phyloP scores from a whole-genome alignment of 1,140 invertebrate species.

The Cylas formicarius region DNA sequence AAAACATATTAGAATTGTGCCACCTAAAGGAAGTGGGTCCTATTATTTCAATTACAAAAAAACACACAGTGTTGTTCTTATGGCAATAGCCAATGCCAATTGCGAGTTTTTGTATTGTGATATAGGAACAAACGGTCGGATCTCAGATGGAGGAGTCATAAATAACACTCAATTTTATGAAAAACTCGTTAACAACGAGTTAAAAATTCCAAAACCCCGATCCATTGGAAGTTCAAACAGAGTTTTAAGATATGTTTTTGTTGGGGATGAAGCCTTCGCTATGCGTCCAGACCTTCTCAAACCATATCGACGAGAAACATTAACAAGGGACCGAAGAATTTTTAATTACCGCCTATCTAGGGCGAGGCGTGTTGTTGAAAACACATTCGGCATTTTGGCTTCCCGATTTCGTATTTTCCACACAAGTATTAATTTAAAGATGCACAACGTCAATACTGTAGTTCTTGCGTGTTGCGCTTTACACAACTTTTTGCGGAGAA shows the following conservation, averaged over 20 bases:
- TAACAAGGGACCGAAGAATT: conserved; percentile 35
- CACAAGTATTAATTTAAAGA: conserved; percentile 13
- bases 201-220: conserved; percentile 22
- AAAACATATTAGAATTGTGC: conserved; percentile 29
- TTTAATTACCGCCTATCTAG: conserved; percentile 43
- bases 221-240: no score
- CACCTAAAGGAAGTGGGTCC: conserved; percentile 29
- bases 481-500: conserved; percentile 15
- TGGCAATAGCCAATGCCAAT: conserved; percentile 45
- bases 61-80: conserved; percentile 6
- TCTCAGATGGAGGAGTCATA: conserved; percentile 31
- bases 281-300: conserved; percentile 41
- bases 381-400: conserved; percentile 4
- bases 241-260: conserved; percentile 20
- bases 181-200: conserved; percentile 7
- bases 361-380: conserved; percentile 35
- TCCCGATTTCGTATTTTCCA: conserved; percentile 15
- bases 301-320: conserved; percentile 42
- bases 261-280: conserved; percentile 46
- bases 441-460: conserved; percentile 23
- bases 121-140: conserved; percentile 30
- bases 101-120: conserved; percentile 46
- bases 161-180: conserved; percentile 15
- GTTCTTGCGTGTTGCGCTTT: conserved; percentile 14
- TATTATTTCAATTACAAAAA: conserved; percentile 32